Conservation (phyloP, 2,888 invertebrate genomes). For the Chrysolina haemoptera region DNA sequence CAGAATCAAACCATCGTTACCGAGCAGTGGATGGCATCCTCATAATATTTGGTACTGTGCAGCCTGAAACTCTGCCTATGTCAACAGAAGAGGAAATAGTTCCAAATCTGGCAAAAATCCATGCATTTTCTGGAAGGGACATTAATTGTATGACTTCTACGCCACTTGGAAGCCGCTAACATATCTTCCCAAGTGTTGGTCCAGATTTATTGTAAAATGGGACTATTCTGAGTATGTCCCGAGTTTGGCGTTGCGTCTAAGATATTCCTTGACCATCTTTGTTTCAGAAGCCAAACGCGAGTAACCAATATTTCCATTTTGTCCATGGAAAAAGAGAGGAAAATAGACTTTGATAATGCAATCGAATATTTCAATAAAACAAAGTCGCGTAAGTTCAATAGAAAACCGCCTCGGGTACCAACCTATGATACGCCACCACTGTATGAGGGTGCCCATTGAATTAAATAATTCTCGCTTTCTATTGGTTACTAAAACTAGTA, state of each 20-base stretch:
- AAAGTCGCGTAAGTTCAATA: constrained; percentile 24
- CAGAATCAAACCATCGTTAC: constrained; percentile 28
- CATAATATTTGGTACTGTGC: constrained; percentile 14
- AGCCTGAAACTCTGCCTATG: constrained; percentile 31
- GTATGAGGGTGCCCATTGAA: not conserved
- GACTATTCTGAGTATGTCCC: constrained; percentile 31
- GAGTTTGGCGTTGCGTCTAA: not conserved
- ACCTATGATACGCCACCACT: constrained; percentile 22
- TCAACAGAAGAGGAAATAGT: constrained; percentile 32
- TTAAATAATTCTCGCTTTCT: too few species aligned
- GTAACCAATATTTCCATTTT: constrained; percentile 27
- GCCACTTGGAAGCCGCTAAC: constrained; percentile 30
- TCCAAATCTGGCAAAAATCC: constrained; percentile 27
- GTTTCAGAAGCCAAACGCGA: constrained; percentile 27
- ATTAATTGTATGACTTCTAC: constrained; percentile 24
- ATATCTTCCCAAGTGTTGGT: not conserved
- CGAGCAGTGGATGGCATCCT: constrained; percentile 24
- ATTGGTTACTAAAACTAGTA: too few species aligned
- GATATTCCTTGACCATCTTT: constrained; percentile 28
- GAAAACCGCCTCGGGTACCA: constrained; percentile 29
- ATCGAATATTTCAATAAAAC: constrained; percentile 29
- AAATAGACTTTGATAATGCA: constrained; percentile 24
- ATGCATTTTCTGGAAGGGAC: constrained; percentile 11
- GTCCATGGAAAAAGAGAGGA: constrained; percentile 20
- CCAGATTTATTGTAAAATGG: constrained; percentile 16